Conservation (phyloP, 2,113 vertebrate genomes). For the Spea multiplicata region DNA sequence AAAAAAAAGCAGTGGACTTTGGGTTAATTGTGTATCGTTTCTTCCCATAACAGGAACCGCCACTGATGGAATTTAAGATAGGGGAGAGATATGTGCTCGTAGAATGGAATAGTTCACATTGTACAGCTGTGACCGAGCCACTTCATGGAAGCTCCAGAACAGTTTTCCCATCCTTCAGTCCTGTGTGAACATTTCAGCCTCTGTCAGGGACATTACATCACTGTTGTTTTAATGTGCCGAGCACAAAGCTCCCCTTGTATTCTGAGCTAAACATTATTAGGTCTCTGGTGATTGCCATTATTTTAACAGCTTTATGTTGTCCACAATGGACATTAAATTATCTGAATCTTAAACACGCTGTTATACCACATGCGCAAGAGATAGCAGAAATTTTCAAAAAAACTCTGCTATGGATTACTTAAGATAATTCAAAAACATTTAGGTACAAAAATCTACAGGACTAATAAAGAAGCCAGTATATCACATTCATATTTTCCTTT, state of each 20-base stretch:
- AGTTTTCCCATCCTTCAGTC: conserved; percentile 36
- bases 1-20: too few relatives aligned
- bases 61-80: background rate
- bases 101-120: conserved; percentile 4
- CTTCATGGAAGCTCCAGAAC: conserved; percentile 25
- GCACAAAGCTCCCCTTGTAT: conserved; percentile 33
- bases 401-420: too few relatives aligned
- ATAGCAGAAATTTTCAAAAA: too few relatives aligned
- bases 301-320: conserved; percentile 13
- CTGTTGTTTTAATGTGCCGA: conserved; percentile 20
- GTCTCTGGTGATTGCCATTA: conserved; percentile 34
- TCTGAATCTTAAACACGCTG: background rate
- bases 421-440: too few relatives aligned
- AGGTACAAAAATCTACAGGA: too few relatives aligned
- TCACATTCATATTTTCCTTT: too few relatives aligned
- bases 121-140: conserved; percentile 29
- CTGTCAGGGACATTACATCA: conserved; percentile 40
- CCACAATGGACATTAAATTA: conserved; percentile 2
- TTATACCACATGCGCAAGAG: background rate
- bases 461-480: too few relatives aligned
- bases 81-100: conserved; percentile 5
- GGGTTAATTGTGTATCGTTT: background rate
- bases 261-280: conserved; percentile 34
- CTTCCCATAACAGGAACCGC: background rate
- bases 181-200: conserved; percentile 41